phyloP scores from a whole-genome alignment of 2,113 vertebrate genomes.

The Conger conger region DNA sequence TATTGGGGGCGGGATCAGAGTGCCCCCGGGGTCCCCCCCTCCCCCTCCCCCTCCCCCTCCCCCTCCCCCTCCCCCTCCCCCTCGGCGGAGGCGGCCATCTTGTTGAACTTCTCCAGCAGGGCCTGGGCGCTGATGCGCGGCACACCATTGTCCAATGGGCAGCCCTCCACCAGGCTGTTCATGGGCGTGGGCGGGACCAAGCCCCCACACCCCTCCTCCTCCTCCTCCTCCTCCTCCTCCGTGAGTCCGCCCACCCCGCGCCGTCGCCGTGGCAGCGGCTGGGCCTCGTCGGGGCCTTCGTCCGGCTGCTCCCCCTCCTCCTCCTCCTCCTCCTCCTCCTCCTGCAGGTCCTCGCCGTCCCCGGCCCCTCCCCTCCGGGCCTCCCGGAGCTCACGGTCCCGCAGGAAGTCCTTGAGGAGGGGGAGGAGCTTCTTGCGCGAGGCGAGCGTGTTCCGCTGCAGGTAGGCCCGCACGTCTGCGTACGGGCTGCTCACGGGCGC shows the following conservation, averaged over 20 bases:
- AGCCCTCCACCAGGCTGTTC: constrained; percentile 96
- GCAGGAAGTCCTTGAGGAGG: constrained; percentile 76
- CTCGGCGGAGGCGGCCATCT: constrained; percentile 48
- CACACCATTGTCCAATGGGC: constrained; percentile 81
- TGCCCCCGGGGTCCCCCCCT: constrained; percentile 28
- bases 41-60: too few relatives aligned
- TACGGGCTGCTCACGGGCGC: constrained; percentile 63
- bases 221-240: neutral
- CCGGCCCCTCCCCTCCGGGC: neutral
- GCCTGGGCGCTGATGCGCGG: constrained; percentile 77
- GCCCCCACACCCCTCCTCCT: too few relatives aligned
- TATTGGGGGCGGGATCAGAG: neutral
- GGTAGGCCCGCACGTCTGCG: constrained; percentile 70
- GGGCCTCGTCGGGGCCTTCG: constrained; percentile 14
- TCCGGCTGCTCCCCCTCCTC: constrained; percentile 24
- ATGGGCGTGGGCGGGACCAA: constrained; percentile 82
- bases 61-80: constrained; percentile 31
- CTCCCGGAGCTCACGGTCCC: constrained; percentile 42
- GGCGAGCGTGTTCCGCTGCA: constrained; percentile 78
- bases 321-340: constrained; percentile 20
- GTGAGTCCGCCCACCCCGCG: constrained; percentile 4
- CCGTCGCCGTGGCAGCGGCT: neutral
- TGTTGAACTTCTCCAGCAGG: constrained; percentile 79
- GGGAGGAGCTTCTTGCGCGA: constrained; percentile 88
- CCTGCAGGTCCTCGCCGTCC: constrained; percentile 11